A percentile compares a stretch with the other conserved stretches of the same genome.
These are phyloP conservation scores for Corythornis vintsioides DNA, from an alignment of 2,113 vertebrate genomes.

Conservation along the genomic window DNA sequence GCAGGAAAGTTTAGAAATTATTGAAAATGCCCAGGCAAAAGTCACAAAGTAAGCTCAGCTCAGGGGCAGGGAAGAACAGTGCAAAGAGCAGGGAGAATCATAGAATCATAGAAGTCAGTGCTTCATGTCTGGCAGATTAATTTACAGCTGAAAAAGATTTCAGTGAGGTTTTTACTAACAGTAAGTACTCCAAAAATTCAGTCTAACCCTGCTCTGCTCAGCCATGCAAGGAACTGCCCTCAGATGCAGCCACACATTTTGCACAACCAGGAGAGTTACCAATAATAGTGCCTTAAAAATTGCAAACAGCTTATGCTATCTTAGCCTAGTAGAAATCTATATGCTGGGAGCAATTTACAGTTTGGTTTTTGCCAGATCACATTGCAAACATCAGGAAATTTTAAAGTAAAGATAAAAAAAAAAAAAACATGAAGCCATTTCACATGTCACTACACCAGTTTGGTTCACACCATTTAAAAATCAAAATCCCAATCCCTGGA, in stretches of 20 bases:
- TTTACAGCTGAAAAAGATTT: neutral
- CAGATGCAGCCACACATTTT: neutral
- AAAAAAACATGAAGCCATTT: neutral
- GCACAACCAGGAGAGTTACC: neutral
- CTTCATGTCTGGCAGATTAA: neutral
- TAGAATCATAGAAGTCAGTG: neutral
- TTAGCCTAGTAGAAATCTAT: neutral
- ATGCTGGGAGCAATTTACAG: neutral
- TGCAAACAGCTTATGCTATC: neutral
- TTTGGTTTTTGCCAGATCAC: neutral
- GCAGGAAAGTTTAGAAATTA: neutral
- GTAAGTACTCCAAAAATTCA: neutral
- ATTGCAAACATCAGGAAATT: conserved; percentile 4
- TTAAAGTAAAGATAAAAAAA: neutral
- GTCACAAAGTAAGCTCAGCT: neutral
- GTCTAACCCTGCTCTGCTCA: neutral
- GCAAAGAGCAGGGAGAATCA: neutral
- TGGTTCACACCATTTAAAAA: neutral
- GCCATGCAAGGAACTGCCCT: neutral
- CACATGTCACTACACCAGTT: neutral
- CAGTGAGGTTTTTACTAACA: neutral
- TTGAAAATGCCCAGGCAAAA: neutral
- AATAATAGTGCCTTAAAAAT: neutral
- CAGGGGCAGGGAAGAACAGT: neutral
- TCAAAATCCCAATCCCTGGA: neutral